Evolutionary conservation across 2,888 invertebrate species (phyloP).

Genomic region (Dryomyza anilis): DNA sequence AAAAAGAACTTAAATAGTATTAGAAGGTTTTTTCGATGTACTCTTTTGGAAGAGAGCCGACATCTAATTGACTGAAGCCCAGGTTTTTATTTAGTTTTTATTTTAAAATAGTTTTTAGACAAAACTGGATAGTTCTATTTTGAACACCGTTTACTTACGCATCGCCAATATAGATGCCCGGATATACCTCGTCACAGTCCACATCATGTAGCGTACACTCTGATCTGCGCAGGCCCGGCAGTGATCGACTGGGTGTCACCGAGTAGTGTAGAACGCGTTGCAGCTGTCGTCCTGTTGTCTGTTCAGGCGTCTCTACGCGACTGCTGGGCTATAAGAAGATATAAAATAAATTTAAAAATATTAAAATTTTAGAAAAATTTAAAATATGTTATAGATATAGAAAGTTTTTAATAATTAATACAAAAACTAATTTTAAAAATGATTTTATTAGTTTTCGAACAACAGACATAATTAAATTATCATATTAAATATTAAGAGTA

Average conservation of each 20-base stretch:
- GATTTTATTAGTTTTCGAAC: no score
- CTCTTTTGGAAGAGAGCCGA: no score
- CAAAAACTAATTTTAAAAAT: neutral
- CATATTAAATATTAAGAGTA: no score
- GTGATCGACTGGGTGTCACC: conserved; percentile 57
- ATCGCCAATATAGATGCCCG: conserved; percentile 75
- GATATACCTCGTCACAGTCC: conserved; percentile 78
- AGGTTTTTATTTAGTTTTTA: no score
- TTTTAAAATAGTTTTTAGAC: no score
- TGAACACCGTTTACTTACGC: conserved; percentile 65
- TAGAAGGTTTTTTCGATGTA: no score
- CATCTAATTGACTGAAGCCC: no score
- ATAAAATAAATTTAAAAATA: neutral
- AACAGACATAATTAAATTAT: no score
- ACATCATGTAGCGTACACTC: conserved; percentile 65
- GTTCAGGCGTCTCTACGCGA: conserved; percentile 57
- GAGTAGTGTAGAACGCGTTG: conserved; percentile 60
- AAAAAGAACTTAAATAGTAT: no score
- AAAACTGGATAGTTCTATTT: no score
- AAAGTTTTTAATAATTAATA: neutral
- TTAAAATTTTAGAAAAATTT: neutral
- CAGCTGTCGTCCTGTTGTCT: conserved; percentile 60
- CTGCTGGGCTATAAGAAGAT: conserved; percentile 51
- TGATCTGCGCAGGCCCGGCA: conserved; percentile 56
- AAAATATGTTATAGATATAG: no score